Percentiles rank a stretch among this genome's conserved stretches.
Evolutionary conservation across 2,888 invertebrate genomes (phyloP).

Genomic region (Tribolium freemani): DNA sequence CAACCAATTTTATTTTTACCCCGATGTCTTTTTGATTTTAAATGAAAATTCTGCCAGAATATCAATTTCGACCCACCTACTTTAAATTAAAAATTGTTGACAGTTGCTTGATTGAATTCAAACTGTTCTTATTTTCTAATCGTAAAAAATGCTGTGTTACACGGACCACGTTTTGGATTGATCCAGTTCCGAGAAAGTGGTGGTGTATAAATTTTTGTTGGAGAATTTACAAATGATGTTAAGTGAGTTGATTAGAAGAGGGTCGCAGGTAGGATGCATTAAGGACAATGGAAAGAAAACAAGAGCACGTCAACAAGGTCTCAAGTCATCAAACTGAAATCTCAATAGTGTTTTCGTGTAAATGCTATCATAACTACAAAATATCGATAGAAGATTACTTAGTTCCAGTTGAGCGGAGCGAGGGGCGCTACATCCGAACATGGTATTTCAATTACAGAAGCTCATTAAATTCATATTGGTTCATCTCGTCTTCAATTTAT

Average conservation of each 20-base stretch:
- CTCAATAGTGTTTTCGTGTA: conserved; percentile 48
- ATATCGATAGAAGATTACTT: conserved; percentile 47
- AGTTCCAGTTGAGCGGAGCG: conserved; percentile 46
- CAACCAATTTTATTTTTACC: no score
- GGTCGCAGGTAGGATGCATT: conserved; percentile 29
- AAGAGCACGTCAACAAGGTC: conserved; percentile 40
- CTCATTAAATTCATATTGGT: conserved; percentile 49
- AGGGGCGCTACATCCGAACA: conserved; percentile 45
- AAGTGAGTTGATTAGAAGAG: conserved; percentile 11
- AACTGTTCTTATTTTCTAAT: not conserved
- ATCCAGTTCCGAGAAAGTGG: not conserved
- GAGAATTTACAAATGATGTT: not conserved
- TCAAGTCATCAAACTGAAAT: conserved; percentile 45
- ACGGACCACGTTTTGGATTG: no score
- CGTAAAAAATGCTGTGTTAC: no score
- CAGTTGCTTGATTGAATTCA: not conserved
- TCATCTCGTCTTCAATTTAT: conserved; percentile 46
- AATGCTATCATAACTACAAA: conserved; percentile 47
- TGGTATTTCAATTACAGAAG: conserved; percentile 49
- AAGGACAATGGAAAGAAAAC: conserved; percentile 27
- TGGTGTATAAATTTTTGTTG: not conserved
- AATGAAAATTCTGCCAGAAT: no score
- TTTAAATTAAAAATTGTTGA: not conserved
- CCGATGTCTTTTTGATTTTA: no score
- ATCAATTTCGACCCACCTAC: not conserved